Percentiles rank a stretch among this genome's conserved stretches.
phyloP scores from a whole-genome alignment of 2,797 vertebrate genomes.

The Tragelaphus oryx region DNA sequence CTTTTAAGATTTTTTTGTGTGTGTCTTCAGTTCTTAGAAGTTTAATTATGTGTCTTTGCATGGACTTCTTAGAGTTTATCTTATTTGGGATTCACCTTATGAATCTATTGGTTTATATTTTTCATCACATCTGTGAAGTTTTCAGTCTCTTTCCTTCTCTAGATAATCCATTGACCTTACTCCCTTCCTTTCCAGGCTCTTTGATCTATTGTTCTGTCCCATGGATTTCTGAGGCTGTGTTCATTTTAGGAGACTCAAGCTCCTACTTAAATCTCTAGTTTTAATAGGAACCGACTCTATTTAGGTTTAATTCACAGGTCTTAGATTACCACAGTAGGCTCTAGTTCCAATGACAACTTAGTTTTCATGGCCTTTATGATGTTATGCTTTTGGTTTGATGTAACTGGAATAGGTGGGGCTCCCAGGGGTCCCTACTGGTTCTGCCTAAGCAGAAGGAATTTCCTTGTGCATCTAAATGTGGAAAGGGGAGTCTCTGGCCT shows the following conservation, averaged over 20 bases:
- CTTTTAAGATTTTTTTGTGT: neutral
- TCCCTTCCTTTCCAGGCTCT: neutral
- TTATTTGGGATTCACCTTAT: neutral
- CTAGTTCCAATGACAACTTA: neutral
- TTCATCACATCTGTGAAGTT: neutral
- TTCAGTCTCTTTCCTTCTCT: neutral
- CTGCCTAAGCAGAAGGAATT: neutral
- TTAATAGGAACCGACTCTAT: no score
- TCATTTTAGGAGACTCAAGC: neutral
- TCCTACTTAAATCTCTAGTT: neutral
- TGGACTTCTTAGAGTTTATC: neutral
- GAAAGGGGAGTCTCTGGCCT: neutral
- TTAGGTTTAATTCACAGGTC: neutral
- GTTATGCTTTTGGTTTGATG: neutral
- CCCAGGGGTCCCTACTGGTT: neutral
- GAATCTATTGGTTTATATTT: neutral
- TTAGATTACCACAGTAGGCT: neutral
- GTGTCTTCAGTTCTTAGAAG: neutral
- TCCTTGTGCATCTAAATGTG: neutral
- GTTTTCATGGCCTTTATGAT: neutral
- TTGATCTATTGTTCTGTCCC: neutral
- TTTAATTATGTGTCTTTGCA: neutral
- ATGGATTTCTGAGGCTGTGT: neutral
- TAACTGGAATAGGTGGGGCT: neutral
- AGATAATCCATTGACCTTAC: neutral